Conservation (phyloP, 2,888 invertebrate genomes). For the Crocallis elinguaria region DNA sequence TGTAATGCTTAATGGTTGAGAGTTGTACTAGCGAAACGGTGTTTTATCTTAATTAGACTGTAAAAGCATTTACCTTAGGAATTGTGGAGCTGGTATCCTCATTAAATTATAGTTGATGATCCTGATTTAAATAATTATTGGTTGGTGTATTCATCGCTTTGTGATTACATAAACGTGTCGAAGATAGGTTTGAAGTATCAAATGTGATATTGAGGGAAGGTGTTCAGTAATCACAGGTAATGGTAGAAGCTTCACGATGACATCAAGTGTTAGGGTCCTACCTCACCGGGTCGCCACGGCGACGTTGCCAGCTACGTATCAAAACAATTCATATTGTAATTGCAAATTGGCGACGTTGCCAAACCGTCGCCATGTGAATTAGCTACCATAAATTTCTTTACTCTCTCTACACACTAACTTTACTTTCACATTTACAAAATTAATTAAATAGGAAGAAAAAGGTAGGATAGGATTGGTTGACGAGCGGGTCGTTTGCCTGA, state of each 20-base stretch:
- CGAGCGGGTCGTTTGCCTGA: too few species aligned
- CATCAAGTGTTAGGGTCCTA: too few species aligned
- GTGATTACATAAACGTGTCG: conserved; percentile 14
- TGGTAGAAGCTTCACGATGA: not conserved
- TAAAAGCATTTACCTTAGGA: conserved; percentile 1
- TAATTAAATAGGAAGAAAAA: too few species aligned
- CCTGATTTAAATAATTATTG: conserved; percentile 23
- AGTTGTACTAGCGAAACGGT: conserved; percentile 23
- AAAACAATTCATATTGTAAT: too few species aligned
- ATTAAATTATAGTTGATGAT: conserved; percentile 18
- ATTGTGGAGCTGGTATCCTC: conserved; percentile 4
- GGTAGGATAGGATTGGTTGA: too few species aligned
- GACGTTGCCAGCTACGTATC: too few species aligned
- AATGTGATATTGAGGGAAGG: not conserved
- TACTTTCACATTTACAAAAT: too few species aligned
- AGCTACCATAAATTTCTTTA: too few species aligned
- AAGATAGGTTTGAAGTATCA: not conserved
- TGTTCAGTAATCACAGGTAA: conserved; percentile 4
- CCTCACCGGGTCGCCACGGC: too few species aligned
- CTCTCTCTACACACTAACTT: too few species aligned
- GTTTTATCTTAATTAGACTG: conserved; percentile 31
- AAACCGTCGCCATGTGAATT: too few species aligned
- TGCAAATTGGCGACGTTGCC: too few species aligned
- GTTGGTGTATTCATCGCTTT: conserved; percentile 15
- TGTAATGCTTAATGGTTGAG: conserved; percentile 34